A percentile compares a stretch with the other conserved stretches of the same genome.
Conservation (phyloP, 2,797 vertebrate species). For the Anguilla megastoma region DNA sequence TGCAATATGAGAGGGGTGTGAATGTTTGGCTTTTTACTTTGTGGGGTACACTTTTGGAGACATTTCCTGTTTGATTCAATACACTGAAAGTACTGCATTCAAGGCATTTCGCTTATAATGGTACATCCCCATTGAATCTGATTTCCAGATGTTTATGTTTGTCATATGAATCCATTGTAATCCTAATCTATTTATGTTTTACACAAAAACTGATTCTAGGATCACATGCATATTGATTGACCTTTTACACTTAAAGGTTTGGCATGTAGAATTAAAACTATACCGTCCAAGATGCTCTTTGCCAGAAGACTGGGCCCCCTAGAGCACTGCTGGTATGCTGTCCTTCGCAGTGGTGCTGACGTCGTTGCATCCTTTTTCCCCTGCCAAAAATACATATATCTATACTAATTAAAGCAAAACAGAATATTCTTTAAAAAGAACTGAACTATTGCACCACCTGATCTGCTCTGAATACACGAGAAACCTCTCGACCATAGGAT, state of each 20-base stretch:
- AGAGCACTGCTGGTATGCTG: slow-evolving; percentile 66
- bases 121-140: not conserved
- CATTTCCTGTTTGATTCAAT: not conserved
- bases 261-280: slow-evolving; percentile 53
- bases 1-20: slow-evolving; percentile 30
- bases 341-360: slow-evolving; percentile 60
- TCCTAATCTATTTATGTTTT: not conserved
- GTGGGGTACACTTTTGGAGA: not conserved
- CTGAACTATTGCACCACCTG: not conserved
- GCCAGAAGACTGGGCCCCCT: slow-evolving; percentile 63
- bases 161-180: not conserved
- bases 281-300: slow-evolving; percentile 75
- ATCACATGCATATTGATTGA: not conserved
- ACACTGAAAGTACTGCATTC: not conserved
- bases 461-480: not conserved
- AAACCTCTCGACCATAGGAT: not conserved
- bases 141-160: not conserved
- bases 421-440: not conserved
- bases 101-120: not conserved
- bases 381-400: slow-evolving; percentile 59
- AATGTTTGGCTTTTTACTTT: not conserved
- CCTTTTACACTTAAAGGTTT: not conserved
- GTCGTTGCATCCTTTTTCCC: slow-evolving; percentile 68
- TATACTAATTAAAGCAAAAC: not conserved
- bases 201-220: not conserved